Base-by-base conservation (phyloP, 2,888 invertebrate genomes). In the Diarsia brunnea region DNA sequence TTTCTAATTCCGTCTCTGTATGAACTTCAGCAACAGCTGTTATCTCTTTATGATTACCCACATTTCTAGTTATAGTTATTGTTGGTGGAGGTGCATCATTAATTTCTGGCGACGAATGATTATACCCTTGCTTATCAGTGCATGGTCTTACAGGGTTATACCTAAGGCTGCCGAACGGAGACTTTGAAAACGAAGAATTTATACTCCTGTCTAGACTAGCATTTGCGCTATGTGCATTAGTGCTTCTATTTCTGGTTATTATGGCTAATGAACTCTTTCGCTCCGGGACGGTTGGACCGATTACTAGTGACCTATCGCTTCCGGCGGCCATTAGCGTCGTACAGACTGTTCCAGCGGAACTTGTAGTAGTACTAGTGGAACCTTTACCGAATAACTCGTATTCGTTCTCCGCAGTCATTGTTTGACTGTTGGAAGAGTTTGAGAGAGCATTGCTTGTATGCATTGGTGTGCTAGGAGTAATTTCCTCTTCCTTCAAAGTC, bases 381-480 rank as follows among this genome's bases (percentile, higher is more conserved):
- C 99, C 99, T 94, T 98, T 98, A n/a, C 99, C 99, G 92, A 98
- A 99, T 55, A 99, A 95, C 94, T 99, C 99, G 90, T 99, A 99
- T 92, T 99, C 98, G 92, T 98, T 98, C 95, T 99, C 99, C 3
- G 98, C 98, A 27, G 98, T 97, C 85, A 98, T 97, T 45, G 97
- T 98, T 90, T 98, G 98, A 89, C 98, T 98, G 75, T 97, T 97
- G 69, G 97, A 97, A 53, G 98, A 97, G 91, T 97, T 98, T 16
- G 97, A 97, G 84, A 98, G 97, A 65, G 98, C 97, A 66, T 97
- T 97, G 65, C 98, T 98, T 19, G 97, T 97, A 91, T 98, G 98
- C 90, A 98, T 92, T 2, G 98, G 98, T 43, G 98, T 98, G 82
- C 97, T 97, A 0, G 98, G 98, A 61, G 95, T 94, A 65, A 95